Evolutionary conservation across 35 echinoderm and acorn worm species (phyloP), one percentile per base, ranked within the genome.

Genomic region (Heliocidaris tuberculata): DNA sequence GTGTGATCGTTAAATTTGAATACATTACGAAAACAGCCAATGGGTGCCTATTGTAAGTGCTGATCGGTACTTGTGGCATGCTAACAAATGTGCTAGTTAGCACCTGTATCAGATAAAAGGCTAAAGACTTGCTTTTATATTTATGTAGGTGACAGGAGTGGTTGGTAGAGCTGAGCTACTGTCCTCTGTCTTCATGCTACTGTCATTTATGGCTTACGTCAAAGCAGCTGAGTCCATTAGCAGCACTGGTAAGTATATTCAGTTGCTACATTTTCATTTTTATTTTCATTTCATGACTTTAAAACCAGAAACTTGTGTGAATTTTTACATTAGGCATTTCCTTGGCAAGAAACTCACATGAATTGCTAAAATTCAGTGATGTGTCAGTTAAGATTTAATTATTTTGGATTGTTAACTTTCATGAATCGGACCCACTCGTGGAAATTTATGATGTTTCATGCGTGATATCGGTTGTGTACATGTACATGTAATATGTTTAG

Each of bases 91-190:
- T n/a, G n/a, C n/a, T n/a, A 42, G 35, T 42, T 42, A 42, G 35
- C 35, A 42, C 35, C 35, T 42, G 35, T 42, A 42, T 42, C 35
- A 42, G 3, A 42, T 42, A 42, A 42, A 42, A 42, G 35, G 35
- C 35, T 42, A 42, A 42, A 42, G 35, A 42, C 35, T 42, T 42
- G 35, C 35, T 47, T 13, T 12, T 89, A 17, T 89, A 2, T 35
- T 93, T 86, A 17, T 21, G 49, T 61, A 98, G 96, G 97, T 98
- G 9, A 95, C 97, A 30, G 96, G 97, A n/a, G 92, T 98, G 7
- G 97, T 98, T 4, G 97, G 97, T 31, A 49, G 97, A 86, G 97
- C 97, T 21, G 97, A 98, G 49, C 91, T 96, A 2, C 85, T 98
- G 52, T 96, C 97, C 17, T 95, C 96, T 49, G 93, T 96, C 5